phyloP scores from a whole-genome alignment of 1,140 invertebrate genomes.

The Ericerus pela region DNA sequence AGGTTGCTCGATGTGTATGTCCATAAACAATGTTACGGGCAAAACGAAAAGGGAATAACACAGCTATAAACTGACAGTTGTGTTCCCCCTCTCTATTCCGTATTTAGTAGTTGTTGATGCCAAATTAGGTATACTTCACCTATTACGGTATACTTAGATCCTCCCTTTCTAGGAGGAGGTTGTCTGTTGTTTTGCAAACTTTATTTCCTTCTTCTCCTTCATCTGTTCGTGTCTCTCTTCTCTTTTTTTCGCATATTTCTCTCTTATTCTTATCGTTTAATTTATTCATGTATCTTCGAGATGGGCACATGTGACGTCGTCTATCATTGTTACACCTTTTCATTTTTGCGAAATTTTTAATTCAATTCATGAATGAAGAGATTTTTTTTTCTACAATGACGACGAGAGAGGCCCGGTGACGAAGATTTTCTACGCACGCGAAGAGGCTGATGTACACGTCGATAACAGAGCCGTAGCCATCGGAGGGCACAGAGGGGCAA shows the following conservation, averaged over 20 bases:
- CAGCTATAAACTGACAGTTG: slow-evolving; percentile 4
- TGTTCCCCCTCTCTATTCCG: slow-evolving; percentile 22
- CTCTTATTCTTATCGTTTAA: too few species aligned
- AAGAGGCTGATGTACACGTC: too few species aligned
- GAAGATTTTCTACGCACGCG: too few species aligned
- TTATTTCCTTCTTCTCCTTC: slow-evolving; percentile 3
- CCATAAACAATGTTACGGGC: slow-evolving; percentile 15
- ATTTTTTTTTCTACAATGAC: too few species aligned
- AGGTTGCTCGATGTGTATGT: background rate
- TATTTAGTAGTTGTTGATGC: slow-evolving; percentile 30
- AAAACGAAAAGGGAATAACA: slow-evolving; percentile 13
- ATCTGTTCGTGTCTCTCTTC: slow-evolving; percentile 4
- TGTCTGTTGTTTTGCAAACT: slow-evolving; percentile 11
- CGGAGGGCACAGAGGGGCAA: too few species aligned
- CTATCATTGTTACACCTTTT: too few species aligned
- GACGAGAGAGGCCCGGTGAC: too few species aligned
- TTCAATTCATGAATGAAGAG: too few species aligned
- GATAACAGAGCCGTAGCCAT: too few species aligned
- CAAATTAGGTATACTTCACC: slow-evolving; percentile 32
- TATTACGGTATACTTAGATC: slow-evolving; percentile 24
- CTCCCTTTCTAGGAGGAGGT: slow-evolving; percentile 9
- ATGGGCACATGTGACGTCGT: background rate
- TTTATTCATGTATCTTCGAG: slow-evolving; percentile 9
- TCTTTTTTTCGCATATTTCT: too few species aligned
- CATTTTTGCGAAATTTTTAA: too few species aligned